Conservation (phyloP, 2,797 vertebrate genomes). For the Anas flavirostris region DNA sequence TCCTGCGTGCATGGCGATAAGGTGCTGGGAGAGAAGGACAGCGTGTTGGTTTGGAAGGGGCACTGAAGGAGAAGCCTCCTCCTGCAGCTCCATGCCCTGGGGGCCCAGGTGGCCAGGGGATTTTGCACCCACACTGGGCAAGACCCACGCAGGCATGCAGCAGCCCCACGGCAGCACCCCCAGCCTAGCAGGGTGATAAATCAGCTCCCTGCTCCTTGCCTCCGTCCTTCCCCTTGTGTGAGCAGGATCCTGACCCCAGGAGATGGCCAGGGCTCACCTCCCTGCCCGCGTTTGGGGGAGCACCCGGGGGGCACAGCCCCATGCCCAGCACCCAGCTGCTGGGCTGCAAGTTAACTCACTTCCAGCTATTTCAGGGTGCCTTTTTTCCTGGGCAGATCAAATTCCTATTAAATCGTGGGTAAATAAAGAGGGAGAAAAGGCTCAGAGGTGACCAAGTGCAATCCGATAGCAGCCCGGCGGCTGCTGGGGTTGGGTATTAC, state of each 20-base stretch:
- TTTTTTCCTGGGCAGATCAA: not conserved
- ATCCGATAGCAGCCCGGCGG: not conserved
- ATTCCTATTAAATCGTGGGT: not conserved
- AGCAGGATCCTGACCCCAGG: not conserved
- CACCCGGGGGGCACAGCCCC: not conserved
- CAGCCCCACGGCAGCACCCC: not conserved
- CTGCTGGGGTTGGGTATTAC: not conserved
- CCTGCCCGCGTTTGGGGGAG: too few relatives aligned
- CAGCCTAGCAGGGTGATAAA: accelerated
- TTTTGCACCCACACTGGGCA: accelerated
- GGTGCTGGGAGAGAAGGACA: not conserved
- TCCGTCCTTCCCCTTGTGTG: not conserved
- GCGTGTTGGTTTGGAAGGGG: accelerated
- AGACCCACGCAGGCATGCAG: accelerated
- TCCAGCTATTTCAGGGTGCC: not conserved
- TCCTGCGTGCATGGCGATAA: accelerated
- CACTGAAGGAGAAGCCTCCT: not conserved
- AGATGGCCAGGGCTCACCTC: not conserved
- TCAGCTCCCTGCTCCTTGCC: not conserved
- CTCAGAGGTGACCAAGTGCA: not conserved
- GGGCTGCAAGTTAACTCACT: not conserved
- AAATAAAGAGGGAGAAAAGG: not conserved
- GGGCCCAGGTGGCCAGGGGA: not conserved
- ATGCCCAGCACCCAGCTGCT: not conserved
- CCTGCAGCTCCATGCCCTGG: not conserved